A percentile compares a stretch with the other conserved stretches of the same genome.
phyloP scores from a whole-genome alignment of 92 coral and sea anemone species.

The Zoanthus sansibaricus region DNA sequence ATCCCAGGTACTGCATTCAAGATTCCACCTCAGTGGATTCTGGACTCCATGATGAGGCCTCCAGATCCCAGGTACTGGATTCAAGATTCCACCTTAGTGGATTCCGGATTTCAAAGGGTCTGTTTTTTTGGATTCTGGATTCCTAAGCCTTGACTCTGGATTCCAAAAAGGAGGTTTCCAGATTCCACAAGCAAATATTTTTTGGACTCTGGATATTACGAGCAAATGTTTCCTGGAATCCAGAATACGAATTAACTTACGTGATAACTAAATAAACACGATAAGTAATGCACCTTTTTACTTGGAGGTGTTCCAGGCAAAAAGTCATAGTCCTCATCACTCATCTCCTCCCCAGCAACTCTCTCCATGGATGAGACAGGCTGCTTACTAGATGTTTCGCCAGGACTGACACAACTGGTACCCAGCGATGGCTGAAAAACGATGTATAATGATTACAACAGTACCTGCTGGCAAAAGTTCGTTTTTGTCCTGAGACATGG shows the following conservation, averaged over 20 bases:
- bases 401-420: constrained; percentile 69
- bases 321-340: constrained; percentile 75
- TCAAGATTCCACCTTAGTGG: no score
- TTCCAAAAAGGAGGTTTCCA: no score
- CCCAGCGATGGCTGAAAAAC: constrained; percentile 84
- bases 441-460: background rate
- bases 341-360: constrained; percentile 57
- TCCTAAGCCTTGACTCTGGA: no score
- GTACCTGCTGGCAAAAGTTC: background rate
- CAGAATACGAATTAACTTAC: background rate
- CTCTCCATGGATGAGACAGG: constrained; percentile 18
- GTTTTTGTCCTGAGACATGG: background rate
- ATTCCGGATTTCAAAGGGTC: no score
- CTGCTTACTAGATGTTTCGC: constrained; percentile 39
- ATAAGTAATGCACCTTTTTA: constrained; percentile 77
- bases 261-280: background rate
- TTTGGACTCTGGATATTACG: no score
- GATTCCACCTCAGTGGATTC: no score
- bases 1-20: no score
- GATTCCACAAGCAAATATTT: no score
- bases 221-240: background rate
- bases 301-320: constrained; percentile 96
- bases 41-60: no score
- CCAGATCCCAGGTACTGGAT: no score
- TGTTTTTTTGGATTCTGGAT: no score